These are phyloP conservation scores for Premnoplex brunnescens DNA, from an alignment of 2,797 vertebrate species.

Conservation along the genomic window DNA sequence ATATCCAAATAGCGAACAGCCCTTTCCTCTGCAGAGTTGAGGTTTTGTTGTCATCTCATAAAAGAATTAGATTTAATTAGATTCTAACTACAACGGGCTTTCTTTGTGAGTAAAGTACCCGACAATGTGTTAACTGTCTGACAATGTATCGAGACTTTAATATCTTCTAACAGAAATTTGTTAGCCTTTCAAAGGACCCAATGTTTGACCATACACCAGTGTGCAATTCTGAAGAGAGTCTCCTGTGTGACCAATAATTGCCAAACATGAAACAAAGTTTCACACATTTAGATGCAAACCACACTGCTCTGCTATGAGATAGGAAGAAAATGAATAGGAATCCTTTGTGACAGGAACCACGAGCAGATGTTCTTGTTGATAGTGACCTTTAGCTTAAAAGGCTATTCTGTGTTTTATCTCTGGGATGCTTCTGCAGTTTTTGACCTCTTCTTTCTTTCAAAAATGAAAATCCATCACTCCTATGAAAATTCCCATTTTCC, in stretches of 20 bases:
- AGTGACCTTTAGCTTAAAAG: not conserved
- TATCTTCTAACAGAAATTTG: not conserved
- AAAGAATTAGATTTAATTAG: conserved; percentile 13
- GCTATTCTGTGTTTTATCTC: not conserved
- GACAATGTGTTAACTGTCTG: not conserved
- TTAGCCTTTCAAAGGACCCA: not conserved
- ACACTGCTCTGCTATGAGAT: not conserved
- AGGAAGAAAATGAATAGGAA: not conserved
- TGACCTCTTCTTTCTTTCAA: not conserved
- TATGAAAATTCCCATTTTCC: not conserved
- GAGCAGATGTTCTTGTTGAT: not conserved
- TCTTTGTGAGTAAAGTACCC: not conserved
- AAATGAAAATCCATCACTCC: not conserved
- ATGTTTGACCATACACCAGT: not conserved
- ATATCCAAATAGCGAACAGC: not conserved
- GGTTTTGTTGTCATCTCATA: not conserved
- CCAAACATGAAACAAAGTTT: not conserved
- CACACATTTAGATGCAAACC: not conserved
- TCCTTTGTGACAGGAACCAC: not conserved
- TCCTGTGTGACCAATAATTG: not conserved
- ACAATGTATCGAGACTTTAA: not conserved
- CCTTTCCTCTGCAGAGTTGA: not conserved
- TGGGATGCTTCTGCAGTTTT: not conserved
- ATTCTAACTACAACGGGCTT: not conserved
- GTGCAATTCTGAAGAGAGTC: not conserved